These are phyloP conservation scores for Mobula hypostoma DNA, from an alignment of 2,113 vertebrate species.

Conservation along the genomic window DNA sequence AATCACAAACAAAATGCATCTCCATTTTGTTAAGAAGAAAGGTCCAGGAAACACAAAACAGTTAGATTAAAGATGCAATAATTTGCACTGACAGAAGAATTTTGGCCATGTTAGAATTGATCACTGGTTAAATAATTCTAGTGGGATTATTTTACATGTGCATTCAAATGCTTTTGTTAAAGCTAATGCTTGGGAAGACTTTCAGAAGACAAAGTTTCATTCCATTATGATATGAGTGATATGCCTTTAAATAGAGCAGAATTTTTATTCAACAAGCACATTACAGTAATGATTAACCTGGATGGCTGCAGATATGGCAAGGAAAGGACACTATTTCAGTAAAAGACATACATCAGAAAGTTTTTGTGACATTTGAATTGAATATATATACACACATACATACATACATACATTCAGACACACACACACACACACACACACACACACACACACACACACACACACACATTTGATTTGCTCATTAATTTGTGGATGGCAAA, in stretches of 20 bases:
- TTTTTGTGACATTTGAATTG: not conserved
- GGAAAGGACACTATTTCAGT: not conserved
- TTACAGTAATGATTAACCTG: not conserved
- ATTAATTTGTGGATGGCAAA: not conserved
- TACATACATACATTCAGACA: too few relatives aligned
- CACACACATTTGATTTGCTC: not conserved
- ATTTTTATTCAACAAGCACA: not conserved
- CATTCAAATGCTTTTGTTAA: not conserved
- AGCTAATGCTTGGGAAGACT: not conserved
- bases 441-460: too few relatives aligned
- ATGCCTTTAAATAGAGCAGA: not conserved
- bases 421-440: too few relatives aligned
- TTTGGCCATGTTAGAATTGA: not conserved
- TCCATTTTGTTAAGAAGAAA: too few relatives aligned
- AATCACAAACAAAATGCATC: not conserved
- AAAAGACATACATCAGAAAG: not conserved
- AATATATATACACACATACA: too few relatives aligned
- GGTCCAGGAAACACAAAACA: not conserved
- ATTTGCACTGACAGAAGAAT: not conserved
- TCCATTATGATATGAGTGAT: not conserved
- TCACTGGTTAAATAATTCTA: not conserved
- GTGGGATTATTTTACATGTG: not conserved
- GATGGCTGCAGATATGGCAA: not conserved
- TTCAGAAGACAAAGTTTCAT: not conserved
- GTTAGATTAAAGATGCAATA: not conserved